Percentiles rank a stretch among this genome's conserved stretches.
These are phyloP conservation scores for Lutjanus erythropterus DNA, from an alignment of 2,113 vertebrate genomes.

Conservation along the genomic window DNA sequence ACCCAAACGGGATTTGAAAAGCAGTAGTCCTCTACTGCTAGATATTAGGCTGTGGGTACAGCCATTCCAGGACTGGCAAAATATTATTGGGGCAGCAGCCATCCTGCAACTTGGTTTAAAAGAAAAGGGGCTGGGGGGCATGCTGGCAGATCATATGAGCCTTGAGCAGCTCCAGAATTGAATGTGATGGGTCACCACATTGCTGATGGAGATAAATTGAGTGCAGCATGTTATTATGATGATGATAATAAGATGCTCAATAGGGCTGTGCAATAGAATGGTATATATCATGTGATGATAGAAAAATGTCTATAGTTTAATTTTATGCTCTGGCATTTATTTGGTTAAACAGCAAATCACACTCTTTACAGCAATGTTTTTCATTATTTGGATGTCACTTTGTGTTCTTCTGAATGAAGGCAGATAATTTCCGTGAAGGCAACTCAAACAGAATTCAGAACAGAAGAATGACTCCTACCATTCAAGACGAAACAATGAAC, in stretches of 20 bases:
- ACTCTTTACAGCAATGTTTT: too few species aligned
- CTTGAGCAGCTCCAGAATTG: slow-evolving; percentile 13
- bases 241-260: not conserved
- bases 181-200: not conserved
- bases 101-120: slow-evolving; percentile 25
- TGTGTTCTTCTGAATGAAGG: too few species aligned
- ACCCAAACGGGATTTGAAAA: slow-evolving; percentile 64
- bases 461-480: too few species aligned
- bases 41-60: slow-evolving; percentile 40
- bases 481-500: too few species aligned
- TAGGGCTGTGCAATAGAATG: too few species aligned
- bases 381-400: too few species aligned
- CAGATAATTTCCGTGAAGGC: too few species aligned
- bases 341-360: too few species aligned
- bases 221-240: not conserved
- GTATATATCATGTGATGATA: too few species aligned
- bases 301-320: too few species aligned
- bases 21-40: slow-evolving; percentile 46
- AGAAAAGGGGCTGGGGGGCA: not conserved
- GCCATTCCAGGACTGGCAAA: slow-evolving; percentile 49
- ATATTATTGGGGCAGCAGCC: slow-evolving; percentile 31
- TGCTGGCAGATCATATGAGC: slow-evolving; percentile 15
- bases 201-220: slow-evolving; percentile 9
- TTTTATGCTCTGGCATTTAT: too few species aligned
- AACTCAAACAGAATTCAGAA: too few species aligned